These are phyloP conservation scores for Colletes latitarsis DNA, from an alignment of 1,140 invertebrate species.

Conservation along the genomic window DNA sequence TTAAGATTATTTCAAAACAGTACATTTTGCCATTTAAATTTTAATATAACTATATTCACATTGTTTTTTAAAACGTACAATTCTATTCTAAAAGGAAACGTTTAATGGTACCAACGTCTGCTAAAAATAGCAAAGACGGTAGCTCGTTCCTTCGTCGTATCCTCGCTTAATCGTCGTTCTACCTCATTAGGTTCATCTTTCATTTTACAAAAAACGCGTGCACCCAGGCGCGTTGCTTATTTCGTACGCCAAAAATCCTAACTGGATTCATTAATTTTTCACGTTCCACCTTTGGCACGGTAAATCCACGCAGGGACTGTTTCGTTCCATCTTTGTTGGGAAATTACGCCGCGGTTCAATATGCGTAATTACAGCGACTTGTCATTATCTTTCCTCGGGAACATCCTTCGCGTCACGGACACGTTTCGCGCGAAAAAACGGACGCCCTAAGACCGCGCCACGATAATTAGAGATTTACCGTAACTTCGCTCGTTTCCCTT, in stretches of 20 bases:
- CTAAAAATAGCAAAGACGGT: not conserved
- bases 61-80: too few relatives aligned
- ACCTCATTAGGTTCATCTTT: too few relatives aligned
- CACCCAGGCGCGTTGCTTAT: not conserved
- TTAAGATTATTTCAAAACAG: too few relatives aligned
- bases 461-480: slow-evolving; percentile 73
- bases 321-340: not conserved
- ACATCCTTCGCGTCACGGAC: slow-evolving; percentile 33
- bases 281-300: not conserved
- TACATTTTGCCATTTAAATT: too few relatives aligned
- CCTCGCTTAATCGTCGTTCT: too few relatives aligned
- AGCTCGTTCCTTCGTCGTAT: too few relatives aligned
- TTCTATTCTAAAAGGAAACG: too few relatives aligned
- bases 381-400: slow-evolving; percentile 54
- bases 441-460: slow-evolving; percentile 51
- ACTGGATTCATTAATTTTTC: not conserved
- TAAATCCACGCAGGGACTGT: not conserved
- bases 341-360: slow-evolving; percentile 45
- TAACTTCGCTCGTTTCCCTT: slow-evolving; percentile 56
- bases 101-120: too few relatives aligned
- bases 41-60: too few relatives aligned
- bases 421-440: slow-evolving; percentile 24
- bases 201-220: too few relatives aligned
- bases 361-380: slow-evolving; percentile 60
- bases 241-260: not conserved